Evolutionary conservation across 2,113 vertebrate species (phyloP).

Genomic region (Rhea pennata): DNA sequence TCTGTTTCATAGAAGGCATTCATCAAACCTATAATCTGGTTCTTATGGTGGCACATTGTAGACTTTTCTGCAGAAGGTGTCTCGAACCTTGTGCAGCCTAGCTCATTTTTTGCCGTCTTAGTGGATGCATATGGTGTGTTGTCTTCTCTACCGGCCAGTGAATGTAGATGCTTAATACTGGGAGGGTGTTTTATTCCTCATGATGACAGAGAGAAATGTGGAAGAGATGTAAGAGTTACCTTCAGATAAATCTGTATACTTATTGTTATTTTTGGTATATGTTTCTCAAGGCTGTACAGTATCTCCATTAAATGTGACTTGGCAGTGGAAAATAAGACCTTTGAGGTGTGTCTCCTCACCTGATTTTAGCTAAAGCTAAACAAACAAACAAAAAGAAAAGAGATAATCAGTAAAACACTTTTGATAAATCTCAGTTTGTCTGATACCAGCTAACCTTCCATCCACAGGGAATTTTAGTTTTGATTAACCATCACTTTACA

Average conservation of each 20-base stretch:
- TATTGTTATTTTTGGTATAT: neutral
- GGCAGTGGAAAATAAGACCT: neutral
- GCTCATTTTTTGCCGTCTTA: neutral
- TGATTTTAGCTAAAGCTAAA: neutral
- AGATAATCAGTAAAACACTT: neutral
- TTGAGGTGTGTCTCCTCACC: neutral
- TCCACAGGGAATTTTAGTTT: neutral
- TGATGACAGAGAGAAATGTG: neutral
- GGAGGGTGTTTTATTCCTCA: neutral
- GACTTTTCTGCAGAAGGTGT: neutral
- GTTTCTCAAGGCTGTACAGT: neutral
- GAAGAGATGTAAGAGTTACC: neutral
- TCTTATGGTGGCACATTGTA: neutral
- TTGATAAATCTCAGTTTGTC: neutral
- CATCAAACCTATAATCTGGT: neutral
- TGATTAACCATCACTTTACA: neutral
- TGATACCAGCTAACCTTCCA: too few relatives aligned
- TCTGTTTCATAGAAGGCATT: neutral
- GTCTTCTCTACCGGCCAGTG: neutral
- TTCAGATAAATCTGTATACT: neutral
- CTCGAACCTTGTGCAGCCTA: neutral
- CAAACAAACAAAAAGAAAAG: neutral
- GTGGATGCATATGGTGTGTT: neutral
- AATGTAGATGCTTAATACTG: neutral
- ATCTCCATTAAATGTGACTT: neutral